Percentiles rank a stretch among this genome's conserved stretches.
Conservation (phyloP, 2,888 invertebrate species). For the Hypomecis atomaria region DNA sequence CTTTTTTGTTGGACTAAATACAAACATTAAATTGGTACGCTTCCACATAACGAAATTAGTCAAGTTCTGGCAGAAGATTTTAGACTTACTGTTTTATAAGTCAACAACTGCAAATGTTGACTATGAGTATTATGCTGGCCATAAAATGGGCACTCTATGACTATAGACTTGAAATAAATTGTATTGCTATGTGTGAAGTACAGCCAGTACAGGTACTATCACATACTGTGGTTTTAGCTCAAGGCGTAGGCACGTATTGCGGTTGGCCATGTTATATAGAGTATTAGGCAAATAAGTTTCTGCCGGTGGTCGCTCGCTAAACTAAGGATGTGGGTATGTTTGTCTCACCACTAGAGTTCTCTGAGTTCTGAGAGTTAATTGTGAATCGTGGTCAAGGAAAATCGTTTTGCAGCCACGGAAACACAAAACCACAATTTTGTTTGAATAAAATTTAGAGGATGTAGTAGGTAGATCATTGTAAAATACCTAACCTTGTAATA, state of each 20-base stretch:
- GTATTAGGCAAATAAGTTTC: conserved; percentile 44
- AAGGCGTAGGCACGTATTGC: conserved; percentile 48
- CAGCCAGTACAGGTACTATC: conserved; percentile 40
- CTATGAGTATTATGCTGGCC: conserved; percentile 7
- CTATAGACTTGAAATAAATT: conserved; percentile 20
- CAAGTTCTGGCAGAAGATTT: background rate
- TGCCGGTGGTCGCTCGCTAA: conserved; percentile 32
- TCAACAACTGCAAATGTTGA: conserved; percentile 14
- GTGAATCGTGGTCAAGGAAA: conserved; percentile 14
- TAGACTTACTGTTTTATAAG: conserved; percentile 5
- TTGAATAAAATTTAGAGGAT: too few species aligned
- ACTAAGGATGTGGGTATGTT: conserved; percentile 32
- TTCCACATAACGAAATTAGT: background rate
- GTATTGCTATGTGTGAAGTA: conserved; percentile 30
- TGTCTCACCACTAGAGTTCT: conserved; percentile 12
- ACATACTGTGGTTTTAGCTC: conserved; percentile 53
- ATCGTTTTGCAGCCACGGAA: background rate
- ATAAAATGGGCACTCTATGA: conserved; percentile 14
- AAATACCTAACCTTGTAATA: too few species aligned
- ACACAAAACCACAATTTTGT: background rate
- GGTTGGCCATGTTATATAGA: conserved; percentile 49
- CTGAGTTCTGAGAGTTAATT: conserved; percentile 9
- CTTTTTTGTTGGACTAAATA: too few species aligned
- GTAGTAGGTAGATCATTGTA: too few species aligned
- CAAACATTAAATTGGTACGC: too few species aligned